Percentiles rank a stretch among this genome's conserved stretches.
Evolutionary conservation across 1,140 invertebrate genomes (phyloP).

Genomic region (Lepidostoma basale): DNA sequence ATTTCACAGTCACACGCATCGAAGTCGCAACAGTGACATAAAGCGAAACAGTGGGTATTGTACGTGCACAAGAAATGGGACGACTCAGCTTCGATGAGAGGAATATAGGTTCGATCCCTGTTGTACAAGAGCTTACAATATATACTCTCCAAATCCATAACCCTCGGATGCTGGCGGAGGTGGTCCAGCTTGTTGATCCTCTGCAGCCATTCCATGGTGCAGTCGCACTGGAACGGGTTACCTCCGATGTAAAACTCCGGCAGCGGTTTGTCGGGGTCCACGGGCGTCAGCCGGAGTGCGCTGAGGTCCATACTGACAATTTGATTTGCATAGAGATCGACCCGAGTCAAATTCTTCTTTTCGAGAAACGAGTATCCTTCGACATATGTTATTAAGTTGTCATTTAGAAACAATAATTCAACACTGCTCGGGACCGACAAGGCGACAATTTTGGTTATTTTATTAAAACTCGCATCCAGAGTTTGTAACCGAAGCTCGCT

Average conservation of each 20-base stretch:
- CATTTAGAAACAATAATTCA: conserved; percentile 80
- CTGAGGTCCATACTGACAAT: conserved; percentile 82
- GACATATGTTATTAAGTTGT: conserved; percentile 79
- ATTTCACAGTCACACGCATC: conserved; percentile 95
- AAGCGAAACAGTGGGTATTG: conserved; percentile 89
- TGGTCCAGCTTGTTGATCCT: conserved; percentile 77
- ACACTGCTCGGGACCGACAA: conserved; percentile 77
- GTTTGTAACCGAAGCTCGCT: conserved; percentile 74
- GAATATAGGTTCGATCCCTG: conserved; percentile 78
- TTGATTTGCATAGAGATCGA: conserved; percentile 86
- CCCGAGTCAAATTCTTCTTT: conserved; percentile 80
- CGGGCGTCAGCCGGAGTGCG: conserved; percentile 74
- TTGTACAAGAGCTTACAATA: conserved; percentile 89
- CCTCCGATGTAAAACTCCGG: conserved; percentile 88
- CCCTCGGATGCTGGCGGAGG: conserved; percentile 81
- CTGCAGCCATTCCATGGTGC: conserved; percentile 88
- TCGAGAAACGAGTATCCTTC: conserved; percentile 83
- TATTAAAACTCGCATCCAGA: conserved; percentile 83
- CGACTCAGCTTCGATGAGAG: conserved; percentile 80
- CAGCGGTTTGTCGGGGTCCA: conserved; percentile 69
- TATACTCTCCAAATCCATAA: conserved; percentile 90
- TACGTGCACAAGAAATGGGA: conserved; percentile 92
- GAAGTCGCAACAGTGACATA: conserved; percentile 94
- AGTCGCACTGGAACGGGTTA: conserved; percentile 87
- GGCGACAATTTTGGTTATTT: conserved; percentile 72